These are phyloP conservation scores for Podotricha telesiphe DNA, from an alignment of 2,888 invertebrate species.

Conservation along the genomic window DNA sequence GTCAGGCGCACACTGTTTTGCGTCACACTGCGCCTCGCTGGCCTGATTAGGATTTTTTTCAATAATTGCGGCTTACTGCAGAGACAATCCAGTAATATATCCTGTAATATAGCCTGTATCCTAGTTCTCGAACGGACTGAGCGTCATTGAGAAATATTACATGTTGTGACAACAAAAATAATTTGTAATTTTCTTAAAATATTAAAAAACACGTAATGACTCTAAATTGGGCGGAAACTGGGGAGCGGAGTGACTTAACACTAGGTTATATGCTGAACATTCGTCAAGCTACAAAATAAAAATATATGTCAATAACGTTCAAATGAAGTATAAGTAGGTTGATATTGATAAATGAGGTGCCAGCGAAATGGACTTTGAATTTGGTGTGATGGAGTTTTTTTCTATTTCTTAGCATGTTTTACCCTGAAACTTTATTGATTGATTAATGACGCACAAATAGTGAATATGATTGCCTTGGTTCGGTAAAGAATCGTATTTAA, in stretches of 20 bases:
- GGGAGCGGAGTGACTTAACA: too few relatives aligned
- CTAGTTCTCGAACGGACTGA: neutral
- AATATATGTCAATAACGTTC: neutral
- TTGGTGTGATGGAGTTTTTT: too few relatives aligned
- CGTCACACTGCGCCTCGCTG: too few relatives aligned
- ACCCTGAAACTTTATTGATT: neutral
- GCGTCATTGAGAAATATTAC: neutral
- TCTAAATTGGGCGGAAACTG: too few relatives aligned
- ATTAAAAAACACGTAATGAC: too few relatives aligned
- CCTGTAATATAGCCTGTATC: neutral
- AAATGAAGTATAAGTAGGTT: neutral
- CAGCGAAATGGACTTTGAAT: neutral
- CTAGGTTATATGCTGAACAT: too few relatives aligned
- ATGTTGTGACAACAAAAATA: neutral
- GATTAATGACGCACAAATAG: neutral
- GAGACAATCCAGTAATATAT: neutral
- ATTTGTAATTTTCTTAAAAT: too few relatives aligned
- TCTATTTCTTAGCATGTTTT: neutral
- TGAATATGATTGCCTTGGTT: neutral
- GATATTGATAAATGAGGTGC: constrained; percentile 1
- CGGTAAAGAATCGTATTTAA: too few relatives aligned
- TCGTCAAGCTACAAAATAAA: neutral
- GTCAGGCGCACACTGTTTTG: too few relatives aligned
- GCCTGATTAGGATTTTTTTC: too few relatives aligned
- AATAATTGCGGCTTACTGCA: neutral